Percentiles rank a stretch among this genome's conserved stretches.
phyloP scores from a whole-genome alignment of 2,797 vertebrate genomes.

The Oryzias dopingdopingensis region DNA sequence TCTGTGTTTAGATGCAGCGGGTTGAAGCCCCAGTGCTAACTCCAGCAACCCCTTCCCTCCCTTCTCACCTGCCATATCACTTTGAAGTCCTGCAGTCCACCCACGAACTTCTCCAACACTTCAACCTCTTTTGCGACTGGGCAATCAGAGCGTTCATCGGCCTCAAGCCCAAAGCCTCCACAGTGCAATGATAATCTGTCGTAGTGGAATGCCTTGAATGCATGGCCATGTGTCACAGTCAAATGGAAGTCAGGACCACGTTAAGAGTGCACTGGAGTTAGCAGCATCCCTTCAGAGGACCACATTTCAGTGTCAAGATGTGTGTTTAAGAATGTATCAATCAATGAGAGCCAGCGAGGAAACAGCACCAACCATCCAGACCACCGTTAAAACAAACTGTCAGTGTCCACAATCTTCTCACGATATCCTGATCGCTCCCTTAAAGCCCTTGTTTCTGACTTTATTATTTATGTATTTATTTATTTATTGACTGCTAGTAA shows the following conservation, averaged over 20 bases:
- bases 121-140: slow-evolving; percentile 83
- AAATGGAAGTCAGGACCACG: slow-evolving; percentile 50
- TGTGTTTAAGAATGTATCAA: slow-evolving; percentile 55
- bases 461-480: slow-evolving; percentile 87
- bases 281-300: slow-evolving; percentile 52
- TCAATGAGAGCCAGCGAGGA: slow-evolving; percentile 56
- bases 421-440: slow-evolving; percentile 38
- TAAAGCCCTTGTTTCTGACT: slow-evolving; percentile 60
- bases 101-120: slow-evolving; percentile 80
- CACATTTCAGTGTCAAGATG: slow-evolving; percentile 41
- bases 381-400: slow-evolving; percentile 44
- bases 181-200: slow-evolving; percentile 53
- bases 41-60: slow-evolving; percentile 70
- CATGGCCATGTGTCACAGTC: slow-evolving; percentile 37
- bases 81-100: slow-evolving; percentile 82
- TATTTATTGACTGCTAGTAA: slow-evolving; percentile 82
- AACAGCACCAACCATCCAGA: slow-evolving; percentile 42
- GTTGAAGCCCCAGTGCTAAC: slow-evolving; percentile 69
- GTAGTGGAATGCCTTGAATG: slow-evolving; percentile 31
- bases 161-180: slow-evolving; percentile 73
- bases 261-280: slow-evolving; percentile 57
- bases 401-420: slow-evolving; percentile 43
- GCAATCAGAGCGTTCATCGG: slow-evolving; percentile 78
- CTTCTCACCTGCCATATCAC: slow-evolving; percentile 70
- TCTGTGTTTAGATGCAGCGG: slow-evolving; percentile 67